Evolutionary conservation across 1,140 invertebrate genomes (phyloP).

Genomic region (Adoxophyes honmai): DNA sequence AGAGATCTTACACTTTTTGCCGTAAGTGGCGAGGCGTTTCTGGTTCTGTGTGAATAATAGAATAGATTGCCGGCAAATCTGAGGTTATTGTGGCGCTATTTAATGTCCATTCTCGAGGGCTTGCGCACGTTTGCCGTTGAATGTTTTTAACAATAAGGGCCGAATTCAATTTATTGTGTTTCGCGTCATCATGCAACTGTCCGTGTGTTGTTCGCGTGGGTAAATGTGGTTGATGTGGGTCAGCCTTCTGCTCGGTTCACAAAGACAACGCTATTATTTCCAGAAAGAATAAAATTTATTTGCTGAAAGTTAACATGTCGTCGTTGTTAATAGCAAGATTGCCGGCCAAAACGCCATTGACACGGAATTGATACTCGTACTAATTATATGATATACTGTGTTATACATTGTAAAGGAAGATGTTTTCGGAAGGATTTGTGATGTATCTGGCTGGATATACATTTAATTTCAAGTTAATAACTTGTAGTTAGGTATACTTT

Average conservation of each 20-base stretch:
- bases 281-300: background rate
- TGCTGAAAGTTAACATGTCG: too few relatives aligned
- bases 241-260: conserved; percentile 48
- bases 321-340: too few relatives aligned
- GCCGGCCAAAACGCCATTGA: too few relatives aligned
- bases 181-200: conserved; percentile 61
- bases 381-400: too few relatives aligned
- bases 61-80: conserved; percentile 74
- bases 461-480: too few relatives aligned
- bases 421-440: too few relatives aligned
- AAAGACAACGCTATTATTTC: conserved; percentile 20
- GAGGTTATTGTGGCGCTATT: conserved; percentile 63
- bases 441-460: too few relatives aligned
- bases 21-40: conserved; percentile 66
- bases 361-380: too few relatives aligned
- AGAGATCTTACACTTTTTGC: conserved; percentile 70
- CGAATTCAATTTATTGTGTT: conserved; percentile 63
- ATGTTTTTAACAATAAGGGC: conserved; percentile 53
- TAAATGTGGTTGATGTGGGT: conserved; percentile 48
- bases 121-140: conserved; percentile 33
- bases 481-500: too few relatives aligned
- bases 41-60: conserved; percentile 59
- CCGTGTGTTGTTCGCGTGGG: conserved; percentile 44
- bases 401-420: too few relatives aligned
- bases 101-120: conserved; percentile 60